phyloP scores from a whole-genome alignment of 2,113 vertebrate genomes.

The Furnarius figulus region DNA sequence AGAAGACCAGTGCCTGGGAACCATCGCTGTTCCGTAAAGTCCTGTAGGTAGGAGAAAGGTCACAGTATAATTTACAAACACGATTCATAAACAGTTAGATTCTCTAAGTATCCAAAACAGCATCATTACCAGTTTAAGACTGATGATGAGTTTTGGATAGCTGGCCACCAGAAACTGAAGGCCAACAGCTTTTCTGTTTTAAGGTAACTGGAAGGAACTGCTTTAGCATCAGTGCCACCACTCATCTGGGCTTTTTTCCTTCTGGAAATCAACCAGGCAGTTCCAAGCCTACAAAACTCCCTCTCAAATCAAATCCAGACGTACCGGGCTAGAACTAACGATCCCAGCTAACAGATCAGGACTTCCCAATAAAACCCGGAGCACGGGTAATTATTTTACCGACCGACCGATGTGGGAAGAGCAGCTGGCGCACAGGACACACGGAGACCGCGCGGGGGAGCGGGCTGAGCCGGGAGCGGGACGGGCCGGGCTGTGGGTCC shows the following conservation, averaged over 20 bases:
- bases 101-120: background rate
- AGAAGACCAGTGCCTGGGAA: background rate
- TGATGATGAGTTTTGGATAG: background rate
- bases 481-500: no score
- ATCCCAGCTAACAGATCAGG: accelerated
- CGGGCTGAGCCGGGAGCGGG: no score
- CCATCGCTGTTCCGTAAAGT: background rate
- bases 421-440: background rate
- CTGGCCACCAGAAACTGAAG: no score
- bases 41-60: background rate
- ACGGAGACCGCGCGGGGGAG: no score
- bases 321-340: background rate
- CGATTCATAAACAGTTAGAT: accelerated
- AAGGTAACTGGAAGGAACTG: background rate
- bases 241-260: no score
- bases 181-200: background rate
- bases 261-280: background rate
- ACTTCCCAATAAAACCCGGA: background rate
- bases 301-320: background rate
- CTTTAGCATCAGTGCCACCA: background rate
- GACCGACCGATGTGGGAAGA: no score
- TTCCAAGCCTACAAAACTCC: background rate
- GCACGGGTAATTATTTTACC: background rate
- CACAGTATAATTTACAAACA: background rate
- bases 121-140: background rate